Conservation (phyloP, 1,140 invertebrate species). For the Chymomyza costata region DNA sequence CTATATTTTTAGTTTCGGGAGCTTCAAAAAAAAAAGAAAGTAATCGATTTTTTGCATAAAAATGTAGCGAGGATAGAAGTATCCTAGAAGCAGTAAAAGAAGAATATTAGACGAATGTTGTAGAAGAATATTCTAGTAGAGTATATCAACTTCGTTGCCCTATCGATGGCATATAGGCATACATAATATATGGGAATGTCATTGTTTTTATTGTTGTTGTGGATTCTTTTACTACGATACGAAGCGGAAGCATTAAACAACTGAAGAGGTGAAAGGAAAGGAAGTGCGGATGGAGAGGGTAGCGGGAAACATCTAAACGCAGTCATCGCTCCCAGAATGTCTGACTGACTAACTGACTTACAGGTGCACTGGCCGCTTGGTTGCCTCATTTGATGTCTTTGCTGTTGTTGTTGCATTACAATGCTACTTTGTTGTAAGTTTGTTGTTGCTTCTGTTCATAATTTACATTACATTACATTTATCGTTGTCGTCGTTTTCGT, state of each 20-base stretch:
- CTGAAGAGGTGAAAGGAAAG: slow-evolving; percentile 35
- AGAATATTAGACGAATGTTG: no score
- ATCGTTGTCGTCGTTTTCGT: slow-evolving; percentile 2
- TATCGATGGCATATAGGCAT: no score
- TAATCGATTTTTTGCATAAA: no score
- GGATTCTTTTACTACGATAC: slow-evolving; percentile 17
- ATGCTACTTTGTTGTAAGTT: slow-evolving; percentile 57
- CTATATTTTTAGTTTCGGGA: no score
- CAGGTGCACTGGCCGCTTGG: slow-evolving; percentile 48
- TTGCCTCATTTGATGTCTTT: slow-evolving; percentile 40
- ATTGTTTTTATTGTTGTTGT: slow-evolving; percentile 9
- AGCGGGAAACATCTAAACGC: slow-evolving; percentile 17
- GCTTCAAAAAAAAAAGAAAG: no score
- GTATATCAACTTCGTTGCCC: no score
- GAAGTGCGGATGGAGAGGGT: slow-evolving; percentile 11
- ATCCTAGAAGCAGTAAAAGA: no score
- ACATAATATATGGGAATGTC: no score
- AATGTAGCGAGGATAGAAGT: no score
- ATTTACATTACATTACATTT: slow-evolving; percentile 54
- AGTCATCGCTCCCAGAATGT: neutral
- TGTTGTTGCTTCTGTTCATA: slow-evolving; percentile 48
- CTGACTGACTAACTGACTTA: slow-evolving; percentile 11
- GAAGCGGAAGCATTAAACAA: slow-evolving; percentile 60
- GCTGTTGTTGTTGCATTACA: slow-evolving; percentile 19
- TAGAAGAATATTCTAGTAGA: no score